Evolutionary conservation across 2,113 vertebrate species (phyloP).

Genomic region (Rhabdomys dilectus): DNA sequence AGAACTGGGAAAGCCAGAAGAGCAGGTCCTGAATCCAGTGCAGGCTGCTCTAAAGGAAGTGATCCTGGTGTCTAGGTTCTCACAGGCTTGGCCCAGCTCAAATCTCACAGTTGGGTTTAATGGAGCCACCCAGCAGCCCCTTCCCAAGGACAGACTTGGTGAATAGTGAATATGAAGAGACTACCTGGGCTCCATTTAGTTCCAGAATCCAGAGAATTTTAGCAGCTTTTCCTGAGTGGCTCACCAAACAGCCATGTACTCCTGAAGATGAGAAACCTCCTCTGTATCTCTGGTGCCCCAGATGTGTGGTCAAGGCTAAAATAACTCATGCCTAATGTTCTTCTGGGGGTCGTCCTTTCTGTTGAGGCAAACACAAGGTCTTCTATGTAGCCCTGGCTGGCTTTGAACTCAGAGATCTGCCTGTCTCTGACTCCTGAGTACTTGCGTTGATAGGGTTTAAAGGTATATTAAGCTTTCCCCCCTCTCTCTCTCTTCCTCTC

Average conservation of each 20-base stretch:
- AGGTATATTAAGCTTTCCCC: background rate
- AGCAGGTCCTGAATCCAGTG: background rate
- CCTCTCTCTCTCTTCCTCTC: too few species aligned
- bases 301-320: background rate
- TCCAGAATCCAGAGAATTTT: background rate
- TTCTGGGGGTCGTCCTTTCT: background rate
- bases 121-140: background rate
- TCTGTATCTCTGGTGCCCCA: background rate
- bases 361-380: background rate
- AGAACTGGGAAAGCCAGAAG: background rate
- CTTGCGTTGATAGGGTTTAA: background rate
- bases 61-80: background rate
- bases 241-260: rapidly evolving
- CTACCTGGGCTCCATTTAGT: background rate
- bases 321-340: background rate
- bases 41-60: background rate
- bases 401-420: background rate
- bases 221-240: background rate
- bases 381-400: background rate
- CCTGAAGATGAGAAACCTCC: background rate
- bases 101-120: background rate
- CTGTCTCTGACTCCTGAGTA: background rate
- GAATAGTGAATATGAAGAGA: background rate
- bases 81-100: background rate
- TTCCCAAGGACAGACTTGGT: background rate